Percentiles rank a stretch among this genome's conserved stretches.
Evolutionary conservation across 2,888 invertebrate species (phyloP).

Genomic region (Drosophila kambysellisi): DNA sequence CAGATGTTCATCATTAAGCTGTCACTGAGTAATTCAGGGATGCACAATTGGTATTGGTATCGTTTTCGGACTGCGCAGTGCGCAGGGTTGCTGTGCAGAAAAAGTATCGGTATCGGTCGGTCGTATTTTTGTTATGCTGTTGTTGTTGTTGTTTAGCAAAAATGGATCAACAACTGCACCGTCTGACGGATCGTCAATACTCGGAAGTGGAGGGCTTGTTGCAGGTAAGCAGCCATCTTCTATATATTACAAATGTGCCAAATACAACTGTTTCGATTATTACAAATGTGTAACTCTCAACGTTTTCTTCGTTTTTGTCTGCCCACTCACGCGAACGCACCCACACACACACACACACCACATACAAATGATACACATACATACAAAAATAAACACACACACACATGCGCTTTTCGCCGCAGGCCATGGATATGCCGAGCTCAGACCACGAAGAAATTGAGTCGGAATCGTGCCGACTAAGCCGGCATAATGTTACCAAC

Average conservation of each 20-base stretch:
- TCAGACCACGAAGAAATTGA: conserved; percentile 70
- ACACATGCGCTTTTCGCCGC: conserved; percentile 34
- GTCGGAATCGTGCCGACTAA: conserved; percentile 69
- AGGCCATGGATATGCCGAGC: conserved; percentile 76
- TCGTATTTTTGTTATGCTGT: conserved; percentile 54
- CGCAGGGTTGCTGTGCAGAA: conserved; percentile 51
- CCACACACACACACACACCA: conserved; percentile 61
- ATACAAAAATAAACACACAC: conserved; percentile 34
- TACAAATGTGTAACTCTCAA: conserved; percentile 47
- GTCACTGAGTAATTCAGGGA: conserved; percentile 30
- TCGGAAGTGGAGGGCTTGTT: conserved; percentile 72
- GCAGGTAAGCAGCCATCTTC: conserved; percentile 54
- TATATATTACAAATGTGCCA: conserved; percentile 12
- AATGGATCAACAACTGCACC: conserved; percentile 74
- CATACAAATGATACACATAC: conserved; percentile 26
- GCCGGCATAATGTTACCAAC: conserved; percentile 71
- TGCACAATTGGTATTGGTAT: conserved; percentile 16
- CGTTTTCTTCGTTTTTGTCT: conserved; percentile 45
- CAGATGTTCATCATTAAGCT: conserved; percentile 1
- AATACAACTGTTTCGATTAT: conserved; percentile 19
- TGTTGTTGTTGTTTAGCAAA: conserved; percentile 67
- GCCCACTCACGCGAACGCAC: conserved; percentile 68
- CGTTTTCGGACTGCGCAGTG: conserved; percentile 46
- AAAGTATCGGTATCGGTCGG: conserved; percentile 55
- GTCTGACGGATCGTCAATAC: conserved; percentile 76